Evolutionary conservation across 2,797 vertebrate genomes (phyloP).

Genomic region (Lagorchestes hirsutus): DNA sequence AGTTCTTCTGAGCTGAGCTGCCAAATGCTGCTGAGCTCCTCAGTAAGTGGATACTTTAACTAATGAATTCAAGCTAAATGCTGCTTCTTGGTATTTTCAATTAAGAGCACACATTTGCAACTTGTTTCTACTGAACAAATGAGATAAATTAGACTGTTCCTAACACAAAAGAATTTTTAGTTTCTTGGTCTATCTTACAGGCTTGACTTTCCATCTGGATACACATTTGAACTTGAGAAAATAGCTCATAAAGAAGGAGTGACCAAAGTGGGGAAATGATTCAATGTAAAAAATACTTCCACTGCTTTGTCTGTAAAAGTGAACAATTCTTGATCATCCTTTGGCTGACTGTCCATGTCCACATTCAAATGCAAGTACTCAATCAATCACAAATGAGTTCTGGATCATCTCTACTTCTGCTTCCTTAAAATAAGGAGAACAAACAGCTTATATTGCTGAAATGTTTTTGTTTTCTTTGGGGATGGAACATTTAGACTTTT

Average conservation of each 20-base stretch:
- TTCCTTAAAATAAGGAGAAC: slow-evolving; percentile 23
- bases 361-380: slow-evolving; percentile 50
- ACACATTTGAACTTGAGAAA: background rate
- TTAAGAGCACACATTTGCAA: slow-evolving; percentile 70
- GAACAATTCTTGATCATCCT: slow-evolving; percentile 40
- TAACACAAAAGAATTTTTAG: background rate
- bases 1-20: slow-evolving; percentile 66
- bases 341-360: slow-evolving; percentile 38
- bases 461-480: slow-evolving; percentile 18
- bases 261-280: rapidly evolving
- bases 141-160: background rate
- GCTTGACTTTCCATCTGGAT: slow-evolving; percentile 7
- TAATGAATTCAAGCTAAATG: slow-evolving; percentile 37
- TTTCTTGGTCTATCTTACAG: slow-evolving; percentile 1
- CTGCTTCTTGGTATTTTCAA: slow-evolving; percentile 52
- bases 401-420: slow-evolving; percentile 12
- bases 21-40: slow-evolving; percentile 66
- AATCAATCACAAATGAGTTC: slow-evolving; percentile 55
- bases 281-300: background rate
- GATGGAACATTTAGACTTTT: slow-evolving; percentile 37
- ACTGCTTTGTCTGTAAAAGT: slow-evolving; percentile 15
- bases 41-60: slow-evolving; percentile 75
- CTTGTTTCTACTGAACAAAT: slow-evolving; percentile 45
- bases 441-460: slow-evolving; percentile 38
- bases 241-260: background rate